A percentile compares a stretch with the other conserved stretches of the same genome.
Conservation (phyloP, 2,797 vertebrate genomes). For the Gobio occitaniae region DNA sequence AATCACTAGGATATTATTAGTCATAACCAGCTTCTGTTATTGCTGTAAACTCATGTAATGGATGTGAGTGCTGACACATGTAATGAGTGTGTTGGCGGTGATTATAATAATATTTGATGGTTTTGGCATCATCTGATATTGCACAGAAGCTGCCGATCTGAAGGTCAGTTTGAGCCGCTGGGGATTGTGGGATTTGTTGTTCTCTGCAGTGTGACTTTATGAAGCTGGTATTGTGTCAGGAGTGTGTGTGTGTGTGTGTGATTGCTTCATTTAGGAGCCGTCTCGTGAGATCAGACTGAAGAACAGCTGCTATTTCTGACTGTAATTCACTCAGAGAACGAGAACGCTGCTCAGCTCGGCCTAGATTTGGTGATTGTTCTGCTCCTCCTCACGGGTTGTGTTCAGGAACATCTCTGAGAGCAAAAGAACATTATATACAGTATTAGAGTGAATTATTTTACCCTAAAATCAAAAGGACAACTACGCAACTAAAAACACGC, state of each 20-base stretch:
- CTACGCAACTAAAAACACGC: background rate
- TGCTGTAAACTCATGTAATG: background rate
- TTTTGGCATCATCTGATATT: too few relatives aligned
- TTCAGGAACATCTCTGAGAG: background rate
- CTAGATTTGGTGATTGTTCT: conserved; percentile 9
- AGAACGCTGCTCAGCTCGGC: background rate
- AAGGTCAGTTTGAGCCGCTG: background rate
- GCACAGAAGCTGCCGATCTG: background rate
- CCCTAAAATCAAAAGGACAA: background rate
- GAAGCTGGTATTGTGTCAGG: too few relatives aligned
- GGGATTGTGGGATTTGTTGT: background rate
- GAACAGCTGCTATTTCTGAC: conserved; percentile 12
- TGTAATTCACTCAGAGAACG: background rate
- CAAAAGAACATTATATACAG: too few relatives aligned
- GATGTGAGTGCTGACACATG: background rate
- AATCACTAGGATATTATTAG: background rate
- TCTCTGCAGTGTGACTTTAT: background rate
- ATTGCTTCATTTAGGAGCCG: too few relatives aligned
- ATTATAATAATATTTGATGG: too few relatives aligned
- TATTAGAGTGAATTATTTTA: background rate
- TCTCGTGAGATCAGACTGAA: conserved; percentile 18
- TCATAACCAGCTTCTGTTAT: background rate
- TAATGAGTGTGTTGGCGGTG: too few relatives aligned
- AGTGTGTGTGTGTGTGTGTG: background rate
- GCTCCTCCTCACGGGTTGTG: background rate